phyloP scores from a whole-genome alignment of 1,140 invertebrate genomes.

The Tachypleus tridentatus region DNA sequence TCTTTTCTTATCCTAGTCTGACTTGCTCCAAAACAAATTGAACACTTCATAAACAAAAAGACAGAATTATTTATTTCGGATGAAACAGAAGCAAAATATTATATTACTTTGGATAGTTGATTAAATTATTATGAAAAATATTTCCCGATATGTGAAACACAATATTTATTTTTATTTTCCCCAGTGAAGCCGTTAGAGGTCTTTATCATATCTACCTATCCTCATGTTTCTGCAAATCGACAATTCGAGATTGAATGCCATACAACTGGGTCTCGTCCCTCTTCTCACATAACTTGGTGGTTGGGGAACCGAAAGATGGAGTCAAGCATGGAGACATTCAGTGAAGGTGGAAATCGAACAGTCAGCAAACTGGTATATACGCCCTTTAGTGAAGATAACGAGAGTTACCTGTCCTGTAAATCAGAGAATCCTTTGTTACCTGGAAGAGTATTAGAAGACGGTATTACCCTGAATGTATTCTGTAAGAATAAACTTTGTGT shows the following conservation, averaged over 20 bases:
- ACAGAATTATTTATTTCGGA: no score
- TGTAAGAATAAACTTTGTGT: no score
- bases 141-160: no score
- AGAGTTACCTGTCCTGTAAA: neutral
- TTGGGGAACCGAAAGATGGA: neutral
- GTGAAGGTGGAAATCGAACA: neutral
- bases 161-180: no score
- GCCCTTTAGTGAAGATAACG: neutral
- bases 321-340: neutral
- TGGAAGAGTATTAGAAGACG: no score
- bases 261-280: neutral
- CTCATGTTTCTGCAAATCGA: neutral
- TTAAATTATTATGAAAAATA: no score
- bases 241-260: neutral
- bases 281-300: neutral
- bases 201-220: neutral
- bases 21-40: no score
- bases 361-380: neutral
- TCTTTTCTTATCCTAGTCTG: no score
- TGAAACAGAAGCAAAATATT: no score
- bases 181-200: slow-evolving; percentile 1
- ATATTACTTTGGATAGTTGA: no score
- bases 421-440: neutral
- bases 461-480: no score
- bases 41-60: no score